These are phyloP conservation scores for Ictidomys tridecemlineatus DNA, from an alignment of 2,113 vertebrate genomes.

Conservation along the genomic window DNA sequence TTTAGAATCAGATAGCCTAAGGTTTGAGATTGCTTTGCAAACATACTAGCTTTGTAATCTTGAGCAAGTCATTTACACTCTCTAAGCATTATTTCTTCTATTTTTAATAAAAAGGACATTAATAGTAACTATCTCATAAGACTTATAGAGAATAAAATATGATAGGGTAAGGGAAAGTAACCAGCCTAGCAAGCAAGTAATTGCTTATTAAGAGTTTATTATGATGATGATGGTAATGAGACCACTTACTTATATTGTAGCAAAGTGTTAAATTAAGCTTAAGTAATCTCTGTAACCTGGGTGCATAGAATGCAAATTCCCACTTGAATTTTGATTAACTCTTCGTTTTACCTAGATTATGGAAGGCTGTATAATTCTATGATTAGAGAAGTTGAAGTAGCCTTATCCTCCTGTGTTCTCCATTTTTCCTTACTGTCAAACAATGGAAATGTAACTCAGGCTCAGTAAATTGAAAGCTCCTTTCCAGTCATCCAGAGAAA, in stretches of 20 bases:
- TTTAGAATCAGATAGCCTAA: neutral
- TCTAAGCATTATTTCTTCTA: neutral
- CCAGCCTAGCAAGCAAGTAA: neutral
- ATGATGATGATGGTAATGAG: neutral
- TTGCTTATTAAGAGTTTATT: constrained; percentile 38
- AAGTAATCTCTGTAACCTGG: neutral
- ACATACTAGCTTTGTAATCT: neutral
- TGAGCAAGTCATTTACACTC: neutral
- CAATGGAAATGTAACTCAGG: neutral
- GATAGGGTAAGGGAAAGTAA: neutral
- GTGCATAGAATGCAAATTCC: neutral
- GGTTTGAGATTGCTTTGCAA: neutral
- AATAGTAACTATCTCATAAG: neutral
- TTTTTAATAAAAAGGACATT: neutral
- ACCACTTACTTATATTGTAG: neutral
- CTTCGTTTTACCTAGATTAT: neutral
- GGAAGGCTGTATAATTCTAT: neutral
- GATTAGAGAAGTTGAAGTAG: neutral
- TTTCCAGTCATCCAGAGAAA: neutral
- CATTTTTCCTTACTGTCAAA: neutral
- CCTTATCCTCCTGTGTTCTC: neutral
- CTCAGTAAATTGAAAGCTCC: neutral
- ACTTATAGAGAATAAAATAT: neutral
- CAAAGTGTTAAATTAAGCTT: constrained; percentile 29
- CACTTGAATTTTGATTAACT: neutral